Evolutionary conservation across 1,140 invertebrate genomes (phyloP), one percentile per base, ranked within the genome.

Genomic region (Battus philenor): DNA sequence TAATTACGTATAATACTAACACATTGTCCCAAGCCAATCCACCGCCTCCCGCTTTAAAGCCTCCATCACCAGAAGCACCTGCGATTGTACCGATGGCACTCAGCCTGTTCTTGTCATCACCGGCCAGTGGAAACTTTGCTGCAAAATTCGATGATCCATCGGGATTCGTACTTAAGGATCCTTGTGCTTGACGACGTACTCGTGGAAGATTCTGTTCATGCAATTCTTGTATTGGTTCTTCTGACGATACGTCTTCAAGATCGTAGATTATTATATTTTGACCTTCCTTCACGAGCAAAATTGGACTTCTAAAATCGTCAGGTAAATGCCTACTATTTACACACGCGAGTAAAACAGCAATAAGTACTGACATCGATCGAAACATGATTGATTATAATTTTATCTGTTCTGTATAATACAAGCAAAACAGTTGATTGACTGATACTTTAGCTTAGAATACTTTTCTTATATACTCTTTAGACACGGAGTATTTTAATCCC

Each of bases 11-110:
- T n/a, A 20, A 20, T 6, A 20, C 68, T 67, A 24, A 72, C 69
- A 63, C 44, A 30, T 73, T 69, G 33, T 73, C 64, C 11, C 55
- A 41, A 26, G 66, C 58, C 8, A 69, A 16, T 7, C 69, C 66
- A 15, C 44, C 66, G 5, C 54, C 49, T 8, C 54, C 57, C 6
- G 54, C 47, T 17, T 52, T 38, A 9, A 50, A 54, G 4, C 39
- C 41, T 11, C 55, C 60, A 11, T 47, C 38, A 10, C 49, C 43
- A 5, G 56, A 57, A 0, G 44, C 18, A 2, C 32, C 54, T 11
- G 29, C 29, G 1, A 55, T 8, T 1, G 50, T 47, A 6, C 56
- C 68, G 20, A 64, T 48, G 4, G 58, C 68, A 44, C 65, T 68
- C 8, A 72, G 20, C 3, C 55, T 29, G 34, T 71, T 72, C 15